These are phyloP conservation scores for Lytechinus variegatus DNA, from an alignment of 35 echinoderm and acorn worm genomes.

Conservation along the genomic window DNA sequence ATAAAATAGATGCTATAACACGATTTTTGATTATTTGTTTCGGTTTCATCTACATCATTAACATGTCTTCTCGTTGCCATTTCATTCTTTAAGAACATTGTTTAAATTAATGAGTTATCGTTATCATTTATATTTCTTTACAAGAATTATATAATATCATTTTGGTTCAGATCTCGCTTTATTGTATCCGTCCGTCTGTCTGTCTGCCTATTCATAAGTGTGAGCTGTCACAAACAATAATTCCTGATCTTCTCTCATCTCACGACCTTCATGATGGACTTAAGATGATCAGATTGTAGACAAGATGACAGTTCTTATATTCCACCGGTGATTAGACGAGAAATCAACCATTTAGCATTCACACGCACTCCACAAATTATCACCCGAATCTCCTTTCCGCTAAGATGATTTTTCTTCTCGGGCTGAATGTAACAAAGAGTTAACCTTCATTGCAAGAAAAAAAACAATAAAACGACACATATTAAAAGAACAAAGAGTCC, in stretches of 20 bases:
- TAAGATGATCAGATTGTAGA: slow-evolving; percentile 1
- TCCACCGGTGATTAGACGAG: not conserved
- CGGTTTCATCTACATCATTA: no score
- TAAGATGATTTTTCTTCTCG: not conserved
- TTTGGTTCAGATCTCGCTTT: not conserved
- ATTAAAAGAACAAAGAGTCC: no score
- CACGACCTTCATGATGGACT: not conserved
- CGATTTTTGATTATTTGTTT: no score
- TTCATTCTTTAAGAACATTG: not conserved
- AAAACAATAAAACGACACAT: no score
- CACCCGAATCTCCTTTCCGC: not conserved
- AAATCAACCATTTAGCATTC: not conserved
- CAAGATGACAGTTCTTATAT: slow-evolving; percentile 3
- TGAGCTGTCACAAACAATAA: not conserved
- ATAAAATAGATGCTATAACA: no score
- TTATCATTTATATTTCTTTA: not conserved
- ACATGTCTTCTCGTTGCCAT: no score
- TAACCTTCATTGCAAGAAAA: no score
- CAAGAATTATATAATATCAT: no score
- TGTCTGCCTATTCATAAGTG: not conserved
- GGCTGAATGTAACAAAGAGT: no score
- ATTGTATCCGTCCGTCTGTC: not conserved
- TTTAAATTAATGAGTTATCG: not conserved
- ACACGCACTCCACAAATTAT: slow-evolving; percentile 1
- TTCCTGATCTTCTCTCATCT: not conserved